Conservation (phyloP, 2,113 vertebrate genomes). For the Tragelaphus strepsiceros region DNA sequence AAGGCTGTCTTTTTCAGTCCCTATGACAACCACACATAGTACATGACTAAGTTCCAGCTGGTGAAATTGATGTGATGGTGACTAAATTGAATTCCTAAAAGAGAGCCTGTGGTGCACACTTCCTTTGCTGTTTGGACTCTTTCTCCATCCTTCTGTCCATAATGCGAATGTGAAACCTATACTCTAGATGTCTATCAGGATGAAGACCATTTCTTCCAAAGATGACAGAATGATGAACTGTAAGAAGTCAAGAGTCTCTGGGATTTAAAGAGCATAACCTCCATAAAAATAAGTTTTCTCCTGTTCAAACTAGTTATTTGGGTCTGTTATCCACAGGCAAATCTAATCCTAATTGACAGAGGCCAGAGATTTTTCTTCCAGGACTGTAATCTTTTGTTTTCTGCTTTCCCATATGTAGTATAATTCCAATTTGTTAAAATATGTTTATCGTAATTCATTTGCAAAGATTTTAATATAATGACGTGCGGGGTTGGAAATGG, state of each 20-base stretch:
- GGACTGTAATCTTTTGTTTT: neutral
- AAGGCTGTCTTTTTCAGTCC: neutral
- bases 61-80: neutral
- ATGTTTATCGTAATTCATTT: neutral
- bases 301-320: neutral
- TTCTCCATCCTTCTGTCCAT: neutral
- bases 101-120: neutral
- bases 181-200: neutral
- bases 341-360: neutral
- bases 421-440: neutral
- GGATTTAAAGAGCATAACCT: neutral
- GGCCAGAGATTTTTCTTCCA: neutral
- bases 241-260: neutral
- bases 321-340: neutral
- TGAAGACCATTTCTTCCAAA: neutral
- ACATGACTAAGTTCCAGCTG: neutral
- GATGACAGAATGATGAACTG: neutral
- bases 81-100: neutral
- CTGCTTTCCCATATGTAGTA: neutral
- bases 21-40: neutral
- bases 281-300: neutral
- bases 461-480: neutral
- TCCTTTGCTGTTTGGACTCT: neutral
- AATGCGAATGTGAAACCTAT: neutral
- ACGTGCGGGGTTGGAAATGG: neutral